Evolutionary conservation across 2,888 invertebrate species (phyloP).

Genomic region (Griposia aprilina): DNA sequence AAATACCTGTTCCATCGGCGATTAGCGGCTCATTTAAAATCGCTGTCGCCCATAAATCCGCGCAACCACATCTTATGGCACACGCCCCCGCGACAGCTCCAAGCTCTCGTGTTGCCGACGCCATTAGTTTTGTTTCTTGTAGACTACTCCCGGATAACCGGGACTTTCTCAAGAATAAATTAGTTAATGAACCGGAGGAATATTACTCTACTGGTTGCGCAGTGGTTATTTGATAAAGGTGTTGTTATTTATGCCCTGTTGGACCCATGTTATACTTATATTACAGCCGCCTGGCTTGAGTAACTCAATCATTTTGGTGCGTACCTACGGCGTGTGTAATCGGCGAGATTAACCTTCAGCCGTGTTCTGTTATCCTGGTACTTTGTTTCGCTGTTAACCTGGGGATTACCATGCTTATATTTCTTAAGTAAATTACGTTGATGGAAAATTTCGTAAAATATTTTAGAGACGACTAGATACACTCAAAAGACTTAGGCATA

Average conservation of each 20-base stretch:
- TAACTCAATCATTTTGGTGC: conserved; percentile 61
- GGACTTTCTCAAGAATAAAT: conserved; percentile 85
- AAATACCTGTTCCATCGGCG: not conserved
- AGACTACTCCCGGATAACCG: conserved; percentile 81
- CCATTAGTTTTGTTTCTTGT: conserved; percentile 89
- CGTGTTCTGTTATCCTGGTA: conserved; percentile 61
- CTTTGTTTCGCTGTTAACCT: conserved; percentile 39
- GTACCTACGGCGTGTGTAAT: conserved; percentile 42
- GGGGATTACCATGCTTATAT: conserved; percentile 26
- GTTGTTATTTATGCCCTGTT: conserved; percentile 71
- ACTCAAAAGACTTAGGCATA: not conserved
- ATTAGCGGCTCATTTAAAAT: conserved; percentile 5
- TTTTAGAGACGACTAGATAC: not conserved
- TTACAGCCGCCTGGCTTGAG: conserved; percentile 53
- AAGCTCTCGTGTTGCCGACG: conserved; percentile 85
- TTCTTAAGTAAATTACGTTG: not conserved
- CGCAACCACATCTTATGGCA: conserved; percentile 63
- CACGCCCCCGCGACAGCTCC: conserved; percentile 62
- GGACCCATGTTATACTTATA: conserved; percentile 60
- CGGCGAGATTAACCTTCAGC: conserved; percentile 56
- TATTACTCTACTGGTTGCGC: conserved; percentile 73
- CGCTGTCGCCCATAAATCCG: conserved; percentile 35
- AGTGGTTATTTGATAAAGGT: conserved; percentile 78
- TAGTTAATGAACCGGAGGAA: conserved; percentile 86
- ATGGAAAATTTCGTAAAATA: conserved; percentile 6